Evolutionary conservation across 2,797 vertebrate genomes (phyloP), one percentile per base, ranked within the genome.

Genomic region (Rallus crepitans): DNA sequence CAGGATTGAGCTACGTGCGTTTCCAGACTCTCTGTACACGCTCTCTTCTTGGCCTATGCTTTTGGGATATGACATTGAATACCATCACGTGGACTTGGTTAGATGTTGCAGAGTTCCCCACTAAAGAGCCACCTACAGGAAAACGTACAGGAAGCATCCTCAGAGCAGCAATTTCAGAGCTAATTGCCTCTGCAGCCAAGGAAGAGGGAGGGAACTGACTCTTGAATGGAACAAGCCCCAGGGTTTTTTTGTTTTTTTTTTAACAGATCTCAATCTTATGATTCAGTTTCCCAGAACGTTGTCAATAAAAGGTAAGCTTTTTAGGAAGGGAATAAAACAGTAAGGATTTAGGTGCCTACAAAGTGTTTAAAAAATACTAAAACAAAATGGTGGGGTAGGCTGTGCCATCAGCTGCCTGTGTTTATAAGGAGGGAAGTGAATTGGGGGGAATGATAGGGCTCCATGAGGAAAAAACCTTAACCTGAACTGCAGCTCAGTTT

Each of bases 101-200:
- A 87, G 63, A 47, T 40, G 17, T 65, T 70, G 52, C 55, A 57
- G 66, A 88, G 87, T 82, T 94, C 66, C 85, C 91, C 63, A 27
- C 59, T 79, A 1, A 94, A 94, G 94, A 94, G 89, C 84, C 82
- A 91, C 79, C 91, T 96, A 87, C 81, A 95, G 96, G 85, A 93
- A 91, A 48, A 69, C 86, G 45, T 35, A 59, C 6, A 60, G 89
- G 85, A 84, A 94, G 56, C 25, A 3, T 45, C 48, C 11, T 73
- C 82, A 50, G 24, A 84, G 91, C 56, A 37, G 66, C 82, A 79
- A 9, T 53, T 79, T 52, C 39, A 30, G 52, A 76, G 28, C 68
- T 75, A 31, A 28, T 84, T 68, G 23, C 39, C 48, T 88, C 45
- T 82, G n/a, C 52, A 90, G 55, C n/a, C 63, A 66, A 52, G 56